Percentiles rank a stretch among this genome's conserved stretches.
Conservation (phyloP, 2,113 vertebrate genomes). For the Rattus rattus region DNA sequence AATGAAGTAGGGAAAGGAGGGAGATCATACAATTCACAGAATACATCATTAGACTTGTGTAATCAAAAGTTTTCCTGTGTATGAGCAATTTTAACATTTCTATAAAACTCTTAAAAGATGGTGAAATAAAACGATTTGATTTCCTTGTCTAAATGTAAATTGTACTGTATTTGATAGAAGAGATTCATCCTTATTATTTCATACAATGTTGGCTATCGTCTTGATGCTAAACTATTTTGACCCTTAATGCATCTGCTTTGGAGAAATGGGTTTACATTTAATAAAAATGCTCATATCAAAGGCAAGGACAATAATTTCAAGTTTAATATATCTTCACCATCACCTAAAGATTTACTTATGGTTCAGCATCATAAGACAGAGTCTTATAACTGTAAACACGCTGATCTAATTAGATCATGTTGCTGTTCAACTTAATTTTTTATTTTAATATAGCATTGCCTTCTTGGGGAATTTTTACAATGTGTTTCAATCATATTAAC, state of each 20-base stretch:
- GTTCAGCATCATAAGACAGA: neutral
- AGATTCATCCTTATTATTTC: neutral
- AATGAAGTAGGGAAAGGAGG: neutral
- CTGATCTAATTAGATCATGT: neutral
- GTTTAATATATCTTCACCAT: neutral
- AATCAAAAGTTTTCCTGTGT: neutral
- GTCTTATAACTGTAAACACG: neutral
- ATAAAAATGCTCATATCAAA: neutral
- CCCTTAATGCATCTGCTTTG: neutral
- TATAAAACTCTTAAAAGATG: neutral
- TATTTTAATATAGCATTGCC: neutral
- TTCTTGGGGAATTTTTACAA: neutral
- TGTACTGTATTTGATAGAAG: neutral
- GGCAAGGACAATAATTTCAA: neutral
- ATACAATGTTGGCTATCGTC: neutral
- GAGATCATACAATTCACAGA: neutral
- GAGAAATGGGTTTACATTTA: too few relatives aligned
- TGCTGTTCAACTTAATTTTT: neutral
- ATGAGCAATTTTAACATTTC: neutral
- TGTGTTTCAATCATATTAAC: neutral
- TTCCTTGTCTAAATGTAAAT: neutral
- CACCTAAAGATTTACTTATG: neutral
- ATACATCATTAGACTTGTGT: neutral
- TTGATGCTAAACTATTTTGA: neutral
- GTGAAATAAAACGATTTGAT: neutral